Percentiles rank a stretch among this genome's conserved stretches.
Conservation (phyloP, 2,888 invertebrate genomes). For the Copidosoma aretas region DNA sequence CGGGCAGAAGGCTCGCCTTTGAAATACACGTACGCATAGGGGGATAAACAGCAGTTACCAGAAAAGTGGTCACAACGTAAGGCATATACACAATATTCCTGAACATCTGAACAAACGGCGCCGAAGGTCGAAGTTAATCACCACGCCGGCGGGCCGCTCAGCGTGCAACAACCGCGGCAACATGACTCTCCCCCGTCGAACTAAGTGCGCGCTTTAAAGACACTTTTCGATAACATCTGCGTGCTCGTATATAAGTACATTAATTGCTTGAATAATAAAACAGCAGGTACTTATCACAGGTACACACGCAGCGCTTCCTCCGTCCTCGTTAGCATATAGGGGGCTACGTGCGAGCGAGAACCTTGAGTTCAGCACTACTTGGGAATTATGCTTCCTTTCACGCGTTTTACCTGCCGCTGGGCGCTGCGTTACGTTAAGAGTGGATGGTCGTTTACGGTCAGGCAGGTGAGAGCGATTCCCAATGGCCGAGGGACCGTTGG, state of each 20-base stretch:
- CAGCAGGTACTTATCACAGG: too few relatives aligned
- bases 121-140: conserved; percentile 15
- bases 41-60: too few relatives aligned
- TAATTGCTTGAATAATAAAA: conserved; percentile 30
- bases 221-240: conserved; percentile 48
- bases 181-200: conserved; percentile 49
- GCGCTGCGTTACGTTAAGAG: too few relatives aligned
- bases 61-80: too few relatives aligned
- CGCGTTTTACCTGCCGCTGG: conserved; percentile 40
- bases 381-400: conserved; percentile 46
- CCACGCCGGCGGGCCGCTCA: not conserved
- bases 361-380: conserved; percentile 24
- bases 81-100: too few relatives aligned
- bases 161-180: not conserved
- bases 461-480: conserved; percentile 37
- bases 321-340: conserved; percentile 49
- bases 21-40: too few relatives aligned
- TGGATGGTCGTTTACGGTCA: conserved; percentile 42
- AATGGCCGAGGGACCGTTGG: not conserved
- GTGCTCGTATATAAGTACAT: not conserved
- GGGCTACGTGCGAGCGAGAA: conserved; percentile 33
- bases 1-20: too few relatives aligned
- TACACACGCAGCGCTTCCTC: conserved; percentile 2
- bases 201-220: conserved; percentile 50
- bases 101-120: not conserved